Base-by-base conservation (phyloP, 2,888 invertebrate genomes). In the Lysandra bellargus region DNA sequence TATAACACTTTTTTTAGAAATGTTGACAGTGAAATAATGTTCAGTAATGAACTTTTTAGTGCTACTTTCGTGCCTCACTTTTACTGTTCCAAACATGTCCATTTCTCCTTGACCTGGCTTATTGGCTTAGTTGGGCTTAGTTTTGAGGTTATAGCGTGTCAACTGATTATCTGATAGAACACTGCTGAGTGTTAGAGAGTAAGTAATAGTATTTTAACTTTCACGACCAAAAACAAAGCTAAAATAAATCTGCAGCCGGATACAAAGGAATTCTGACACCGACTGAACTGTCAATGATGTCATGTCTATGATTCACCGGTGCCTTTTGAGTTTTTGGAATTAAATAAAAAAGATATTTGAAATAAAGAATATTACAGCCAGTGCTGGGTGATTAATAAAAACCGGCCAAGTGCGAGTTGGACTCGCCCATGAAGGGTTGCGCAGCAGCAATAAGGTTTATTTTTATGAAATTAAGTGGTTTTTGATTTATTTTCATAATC, bases 41-140 rank as follows among this genome's bases (percentile, higher is more conserved):
- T 69, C 69, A 4, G 69, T 69, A 69, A 69, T 69, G 69, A 33
- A 69, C 30, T 30, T 33, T 69, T 33, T 14, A 37, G 69, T 69
- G 69, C 69, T 2, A 69, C 69, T 69, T 69, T 69, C 69, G 14
- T 69, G 69, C 33, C 33, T 69, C 33, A 37, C 69, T 69, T 61
- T 61, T 69, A 69, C 69, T 69, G 33, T 69, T 12, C 33, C 12
- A 33, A 33, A 33, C 33, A 33, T 69, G 69, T 69, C 33, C 14
- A 14, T 69, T 69, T 69, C 69, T 69, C 69, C 69, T 69, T 69
- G 69, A 69, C 69, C 69, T 5, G 69, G 33, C 69, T 69, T 37
- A 37, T 69, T 69, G 69, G 33, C 69, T 69, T 69, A 33, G 69
- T 69, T 37, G 14, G 17, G 33, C 14, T 69, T 37, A 69, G 33